Evolutionary conservation across 2,888 invertebrate genomes (phyloP), one percentile per base, ranked within the genome.

Genomic region (Malthinus seriepunctatus): DNA sequence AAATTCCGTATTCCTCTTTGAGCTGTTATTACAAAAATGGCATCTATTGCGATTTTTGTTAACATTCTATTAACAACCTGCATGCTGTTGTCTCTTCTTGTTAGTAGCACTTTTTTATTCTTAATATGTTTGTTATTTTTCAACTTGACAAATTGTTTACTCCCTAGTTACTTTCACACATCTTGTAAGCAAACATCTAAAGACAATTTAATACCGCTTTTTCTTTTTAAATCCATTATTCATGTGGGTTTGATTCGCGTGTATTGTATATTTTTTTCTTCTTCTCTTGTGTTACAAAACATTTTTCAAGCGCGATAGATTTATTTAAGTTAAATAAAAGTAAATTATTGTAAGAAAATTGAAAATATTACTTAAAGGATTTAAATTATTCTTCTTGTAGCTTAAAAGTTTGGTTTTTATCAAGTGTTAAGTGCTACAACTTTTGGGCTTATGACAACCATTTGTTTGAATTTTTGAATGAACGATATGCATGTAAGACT

Each of bases 41-140:
- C 48, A 52, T 46, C 61, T 56, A 52, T 49, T 61, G 44, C 48
- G 51, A 51, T 49, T 52, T 54, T 23, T 23, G 51, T 42, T 48
- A 52, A 51, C 54, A 55, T 62, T 62, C 51, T 50, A 62, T 62
- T 62, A 58, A 56, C 54, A 50, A 10, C 14, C 32, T 23, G 58
- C 32, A 51, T 45, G 54, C 54, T 51, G 2, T 53, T 53, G 45
- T 53, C 47, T 54, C 46, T 33, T 37, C 34, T 38, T 49, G 49
- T 39, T 46, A 46, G 31, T 32, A 35, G 32, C 39, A 35, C 12
- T 37, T 37, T 23, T 52, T 46, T 46, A 39, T 38, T 47, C 34
- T 44, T 33, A 47, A 53, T 47, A 47, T 53, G 47, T 45, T n/a
- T 44, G 45, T 35, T 45, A 52, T 52, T 52, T 46, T 53, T 53